Percentiles rank a stretch among this genome's conserved stretches.
Conservation (phyloP, 2,113 vertebrate species). For the Antigone vipio region DNA sequence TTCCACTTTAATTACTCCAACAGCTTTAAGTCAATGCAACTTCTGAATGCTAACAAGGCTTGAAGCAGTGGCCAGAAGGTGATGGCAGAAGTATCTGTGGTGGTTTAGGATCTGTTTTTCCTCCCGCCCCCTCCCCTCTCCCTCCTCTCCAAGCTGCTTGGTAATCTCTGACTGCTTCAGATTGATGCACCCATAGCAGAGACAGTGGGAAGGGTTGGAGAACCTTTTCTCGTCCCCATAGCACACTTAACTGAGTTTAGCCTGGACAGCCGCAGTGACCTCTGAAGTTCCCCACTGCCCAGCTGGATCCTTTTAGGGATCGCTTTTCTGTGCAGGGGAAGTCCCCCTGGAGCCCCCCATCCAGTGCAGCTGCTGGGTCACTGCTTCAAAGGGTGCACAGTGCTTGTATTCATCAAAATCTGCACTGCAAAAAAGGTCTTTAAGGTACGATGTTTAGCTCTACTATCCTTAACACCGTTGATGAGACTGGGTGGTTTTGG, state of each 20-base stretch:
- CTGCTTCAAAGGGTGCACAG: accelerated
- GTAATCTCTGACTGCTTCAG: not conserved
- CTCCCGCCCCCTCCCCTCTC: not conserved
- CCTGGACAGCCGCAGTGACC: not conserved
- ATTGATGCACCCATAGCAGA: not conserved
- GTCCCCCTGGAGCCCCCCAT: not conserved
- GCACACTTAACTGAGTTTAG: not conserved
- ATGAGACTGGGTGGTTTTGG: not conserved
- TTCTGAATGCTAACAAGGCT: not conserved
- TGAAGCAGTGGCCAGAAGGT: not conserved
- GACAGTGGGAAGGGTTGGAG: not conserved
- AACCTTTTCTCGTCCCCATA: not conserved
- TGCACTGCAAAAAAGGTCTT: not conserved
- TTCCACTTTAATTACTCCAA: not conserved
- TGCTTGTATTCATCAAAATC: not conserved
- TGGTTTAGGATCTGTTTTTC: not conserved
- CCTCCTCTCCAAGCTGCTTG: not conserved
- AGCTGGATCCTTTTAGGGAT: not conserved
- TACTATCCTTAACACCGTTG: accelerated
- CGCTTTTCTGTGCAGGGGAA: not conserved
- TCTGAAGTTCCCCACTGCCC: not conserved
- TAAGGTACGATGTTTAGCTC: not conserved
- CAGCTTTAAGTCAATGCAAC: not conserved
- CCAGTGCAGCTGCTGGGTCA: not conserved
- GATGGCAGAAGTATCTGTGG: not conserved